phyloP scores from a whole-genome alignment of 30 jellyfish, hydroid and myxozoan genomes.

The Aurelia aurita region DNA sequence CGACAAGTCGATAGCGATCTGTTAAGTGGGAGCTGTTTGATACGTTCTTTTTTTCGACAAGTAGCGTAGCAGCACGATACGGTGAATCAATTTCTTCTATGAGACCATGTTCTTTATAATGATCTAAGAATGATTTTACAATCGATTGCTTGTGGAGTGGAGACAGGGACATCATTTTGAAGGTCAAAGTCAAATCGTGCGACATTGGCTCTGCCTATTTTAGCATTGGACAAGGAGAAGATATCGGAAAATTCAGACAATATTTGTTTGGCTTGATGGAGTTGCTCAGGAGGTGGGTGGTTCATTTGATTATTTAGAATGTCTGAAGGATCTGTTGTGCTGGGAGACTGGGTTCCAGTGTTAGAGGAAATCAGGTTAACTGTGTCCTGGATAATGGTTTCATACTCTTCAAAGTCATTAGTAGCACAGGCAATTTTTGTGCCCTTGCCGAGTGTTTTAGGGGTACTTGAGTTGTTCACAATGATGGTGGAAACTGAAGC shows the following conservation, averaged over 20 bases:
- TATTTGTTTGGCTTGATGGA: constrained; percentile 37
- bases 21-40: constrained; percentile 40
- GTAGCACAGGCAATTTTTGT: constrained; percentile 26
- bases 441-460: neutral
- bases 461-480: constrained; percentile 14
- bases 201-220: no score
- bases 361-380: constrained; percentile 20
- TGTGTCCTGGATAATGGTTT: constrained; percentile 5
- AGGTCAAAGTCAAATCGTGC: no score
- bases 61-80: no score
- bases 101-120: constrained; percentile 33
- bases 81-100: constrained; percentile 29
- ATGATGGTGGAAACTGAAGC: constrained; percentile 36
- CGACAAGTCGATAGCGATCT: constrained; percentile 35
- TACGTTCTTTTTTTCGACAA: constrained; percentile 39
- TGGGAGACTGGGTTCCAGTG: neutral
- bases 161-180: no score
- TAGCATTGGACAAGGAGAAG: no score
- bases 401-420: constrained; percentile 17
- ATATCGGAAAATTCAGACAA: constrained; percentile 27
- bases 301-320: constrained; percentile 17
- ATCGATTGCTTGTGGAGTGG: constrained; percentile 34
- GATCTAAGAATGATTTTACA: constrained; percentile 28
- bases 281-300: constrained; percentile 47
- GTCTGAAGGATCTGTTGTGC: neutral